Percentiles rank a stretch among this genome's conserved stretches.
These are phyloP conservation scores for Hyles euphorbiae DNA, from an alignment of 1,140 invertebrate genomes.

Conservation along the genomic window DNA sequence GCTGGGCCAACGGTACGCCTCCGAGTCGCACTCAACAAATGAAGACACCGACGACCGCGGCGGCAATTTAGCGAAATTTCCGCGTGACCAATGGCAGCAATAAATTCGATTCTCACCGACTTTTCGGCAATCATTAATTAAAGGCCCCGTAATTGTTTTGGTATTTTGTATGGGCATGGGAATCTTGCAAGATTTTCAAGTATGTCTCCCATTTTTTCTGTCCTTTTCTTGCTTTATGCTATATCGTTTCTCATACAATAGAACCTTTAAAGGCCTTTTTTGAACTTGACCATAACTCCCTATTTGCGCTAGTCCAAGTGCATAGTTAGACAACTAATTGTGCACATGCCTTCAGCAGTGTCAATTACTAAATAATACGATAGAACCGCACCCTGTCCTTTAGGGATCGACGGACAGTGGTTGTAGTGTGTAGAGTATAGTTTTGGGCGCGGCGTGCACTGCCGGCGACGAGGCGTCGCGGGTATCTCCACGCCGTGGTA, in stretches of 20 bases:
- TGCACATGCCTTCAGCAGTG: too few species aligned
- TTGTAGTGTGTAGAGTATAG: slow-evolving; percentile 1
- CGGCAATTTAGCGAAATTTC: slow-evolving; percentile 37
- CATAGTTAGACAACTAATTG: too few species aligned
- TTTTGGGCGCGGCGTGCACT: slow-evolving; percentile 14
- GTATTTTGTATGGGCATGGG: neutral
- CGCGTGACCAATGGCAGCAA: slow-evolving; percentile 31
- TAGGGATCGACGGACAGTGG: too few species aligned
- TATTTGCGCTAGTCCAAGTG: too few species aligned
- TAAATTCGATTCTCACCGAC: slow-evolving; percentile 39
- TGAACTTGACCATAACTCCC: too few species aligned
- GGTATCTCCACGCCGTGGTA: slow-evolving; percentile 26
- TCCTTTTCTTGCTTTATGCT: too few species aligned
- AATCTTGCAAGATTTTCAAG: neutral
- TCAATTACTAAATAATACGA: too few species aligned
- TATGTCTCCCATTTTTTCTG: too few species aligned
- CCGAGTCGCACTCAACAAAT: slow-evolving; percentile 48
- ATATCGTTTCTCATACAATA: too few species aligned
- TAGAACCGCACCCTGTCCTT: too few species aligned
- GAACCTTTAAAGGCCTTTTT: too few species aligned
- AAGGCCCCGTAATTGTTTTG: neutral
- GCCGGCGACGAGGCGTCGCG: neutral
- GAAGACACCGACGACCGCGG: slow-evolving; percentile 36
- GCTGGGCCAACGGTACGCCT: slow-evolving; percentile 43
- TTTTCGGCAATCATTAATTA: slow-evolving; percentile 30